These are phyloP conservation scores for Adoxophyes honmai DNA, from an alignment of 1,140 invertebrate species.

Conservation along the genomic window DNA sequence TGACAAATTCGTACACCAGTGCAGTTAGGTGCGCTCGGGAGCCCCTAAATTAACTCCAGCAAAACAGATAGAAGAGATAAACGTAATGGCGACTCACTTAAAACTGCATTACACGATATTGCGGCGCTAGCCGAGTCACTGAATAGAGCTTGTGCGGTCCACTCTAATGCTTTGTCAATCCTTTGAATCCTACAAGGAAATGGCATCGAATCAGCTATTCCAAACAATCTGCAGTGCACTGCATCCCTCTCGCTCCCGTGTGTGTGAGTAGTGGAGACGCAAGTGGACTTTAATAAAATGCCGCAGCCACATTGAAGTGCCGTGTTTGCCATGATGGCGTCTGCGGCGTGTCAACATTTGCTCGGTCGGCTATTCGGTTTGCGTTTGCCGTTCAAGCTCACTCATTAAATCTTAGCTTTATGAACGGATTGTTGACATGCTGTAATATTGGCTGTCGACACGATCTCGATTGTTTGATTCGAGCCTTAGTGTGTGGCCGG, in stretches of 20 bases:
- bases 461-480: not conserved
- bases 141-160: not conserved
- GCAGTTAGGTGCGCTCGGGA: not conserved
- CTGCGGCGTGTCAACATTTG: slow-evolving; percentile 11
- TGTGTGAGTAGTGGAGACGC: not conserved
- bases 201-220: slow-evolving; percentile 2
- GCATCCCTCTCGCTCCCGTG: not conserved
- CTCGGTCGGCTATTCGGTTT: not conserved
- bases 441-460: not conserved
- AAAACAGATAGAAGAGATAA: slow-evolving; percentile 5
- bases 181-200: not conserved
- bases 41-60: slow-evolving; percentile 6
- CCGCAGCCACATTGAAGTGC: not conserved
- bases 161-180: slow-evolving; percentile 7
- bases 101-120: slow-evolving; percentile 3
- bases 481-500: not conserved
- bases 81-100: not conserved
- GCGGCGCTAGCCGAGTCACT: not conserved
- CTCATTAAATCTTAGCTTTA: slow-evolving; percentile 15
- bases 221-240: not conserved
- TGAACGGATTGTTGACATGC: not conserved
- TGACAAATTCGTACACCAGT: too few species aligned
- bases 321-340: not conserved
- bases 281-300: slow-evolving; percentile 3
- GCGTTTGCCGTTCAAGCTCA: not conserved